Percentiles rank a stretch among this genome's conserved stretches.
phyloP scores from a whole-genome alignment of 2,888 invertebrate genomes.

The Argyra leucocephala region DNA sequence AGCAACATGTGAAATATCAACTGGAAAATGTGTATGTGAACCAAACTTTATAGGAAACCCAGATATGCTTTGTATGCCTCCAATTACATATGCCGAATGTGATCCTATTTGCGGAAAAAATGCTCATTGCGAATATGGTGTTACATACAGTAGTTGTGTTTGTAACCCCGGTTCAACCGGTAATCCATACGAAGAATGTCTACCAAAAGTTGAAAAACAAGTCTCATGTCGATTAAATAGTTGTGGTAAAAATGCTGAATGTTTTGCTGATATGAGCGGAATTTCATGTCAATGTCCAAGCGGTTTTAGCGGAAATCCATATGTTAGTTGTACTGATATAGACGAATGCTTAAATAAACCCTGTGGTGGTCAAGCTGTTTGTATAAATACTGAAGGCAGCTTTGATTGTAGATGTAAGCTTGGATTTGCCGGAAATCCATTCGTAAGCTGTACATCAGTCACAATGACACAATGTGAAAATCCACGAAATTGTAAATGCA shows the following conservation, averaged over 20 bases:
- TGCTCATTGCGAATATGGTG: conserved; percentile 78
- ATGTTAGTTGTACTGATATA: conserved; percentile 72
- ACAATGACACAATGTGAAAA: conserved; percentile 61
- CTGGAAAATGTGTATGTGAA: conserved; percentile 77
- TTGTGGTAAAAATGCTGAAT: conserved; percentile 72
- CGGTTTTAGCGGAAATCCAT: conserved; percentile 80
- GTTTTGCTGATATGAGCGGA: conserved; percentile 62
- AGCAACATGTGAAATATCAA: conserved; percentile 69
- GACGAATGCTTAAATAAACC: conserved; percentile 73
- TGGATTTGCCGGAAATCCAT: conserved; percentile 78
- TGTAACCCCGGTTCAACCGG: conserved; percentile 77
- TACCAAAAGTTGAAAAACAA: conserved; percentile 51
- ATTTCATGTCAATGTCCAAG: conserved; percentile 74
- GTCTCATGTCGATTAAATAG: conserved; percentile 60
- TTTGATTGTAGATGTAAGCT: conserved; percentile 84
- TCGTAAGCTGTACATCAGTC: conserved; percentile 65
- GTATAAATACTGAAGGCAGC: conserved; percentile 80
- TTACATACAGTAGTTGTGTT: conserved; percentile 61
- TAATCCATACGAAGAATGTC: conserved; percentile 79
- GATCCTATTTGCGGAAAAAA: conserved; percentile 70
- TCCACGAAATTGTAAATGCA: conserved; percentile 60
- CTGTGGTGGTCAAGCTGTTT: conserved; percentile 76
- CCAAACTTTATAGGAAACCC: conserved; percentile 83
- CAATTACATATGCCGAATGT: conserved; percentile 67
- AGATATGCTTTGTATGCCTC: conserved; percentile 81